Base-by-base conservation (phyloP, 2,888 invertebrate genomes). In the Troides aeacus region DNA sequence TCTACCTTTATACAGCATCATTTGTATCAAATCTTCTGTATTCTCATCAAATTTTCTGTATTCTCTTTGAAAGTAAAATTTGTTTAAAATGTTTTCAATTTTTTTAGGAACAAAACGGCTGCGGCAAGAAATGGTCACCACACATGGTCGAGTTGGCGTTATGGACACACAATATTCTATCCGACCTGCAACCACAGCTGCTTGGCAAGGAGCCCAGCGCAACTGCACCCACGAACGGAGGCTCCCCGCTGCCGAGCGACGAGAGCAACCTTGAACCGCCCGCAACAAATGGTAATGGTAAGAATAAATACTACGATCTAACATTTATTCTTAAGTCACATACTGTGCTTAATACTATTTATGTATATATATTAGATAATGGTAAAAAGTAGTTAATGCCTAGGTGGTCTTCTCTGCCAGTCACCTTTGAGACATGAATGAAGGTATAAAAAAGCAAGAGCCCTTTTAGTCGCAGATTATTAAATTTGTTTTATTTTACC, bases 111-210 rank as follows among this genome's bases (percentile, higher is more conserved):
- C 88, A 89, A 88, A 93, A 94, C 79, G 92, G 93, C 75, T 92
- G 93, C 72, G 94, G 87, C 77, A 94, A 94, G 75, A 93, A 93
- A 79, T 96, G 95, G 95, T 94, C 94, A 17, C 95, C 96, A 56
- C 96, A 95, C 89, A 94, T 95, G 92, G 97, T 98, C 69, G 98
- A 99, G 88, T 89, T 98, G 81, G 97, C 98, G 61, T 88, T 99
- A 79, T 99, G 98, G 98, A 97, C 98, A 70, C 98, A 98, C 89
- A 96, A 96, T 85, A 95, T 98, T 70, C 95, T 97, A 74, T 95
- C 96, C 72, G 97, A 98, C 80, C 86, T 97, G 78, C 96, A 96
- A 86, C 97, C 98, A 53, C 96, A 97, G 81, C 89, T 98, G 74
- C 93, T 98, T 75, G 96, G 97, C 78, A 95, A 95, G 78, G 95